Conservation (phyloP, 1,140 invertebrate species). For the Berghia stephanieae region DNA sequence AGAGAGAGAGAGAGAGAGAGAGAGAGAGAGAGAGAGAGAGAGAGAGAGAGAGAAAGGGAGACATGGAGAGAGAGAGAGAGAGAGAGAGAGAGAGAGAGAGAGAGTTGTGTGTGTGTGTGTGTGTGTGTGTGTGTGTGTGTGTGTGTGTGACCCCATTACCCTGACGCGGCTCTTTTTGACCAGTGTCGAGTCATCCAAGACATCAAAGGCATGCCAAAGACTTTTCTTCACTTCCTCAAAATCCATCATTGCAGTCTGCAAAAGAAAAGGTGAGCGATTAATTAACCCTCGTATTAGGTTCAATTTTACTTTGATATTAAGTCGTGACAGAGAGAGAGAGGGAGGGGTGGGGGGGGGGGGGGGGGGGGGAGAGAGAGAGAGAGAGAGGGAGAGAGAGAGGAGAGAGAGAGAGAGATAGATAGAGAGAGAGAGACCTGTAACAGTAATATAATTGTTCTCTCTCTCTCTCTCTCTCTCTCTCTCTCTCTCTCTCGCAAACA, state of each 20-base stretch:
- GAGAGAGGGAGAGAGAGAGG: background rate
- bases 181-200: conserved; percentile 19
- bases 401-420: too few relatives aligned
- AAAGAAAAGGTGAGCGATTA: background rate
- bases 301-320: background rate
- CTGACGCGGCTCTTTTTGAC: background rate
- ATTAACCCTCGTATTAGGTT: background rate
- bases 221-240: conserved; percentile 28
- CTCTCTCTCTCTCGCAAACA: too few relatives aligned
- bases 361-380: background rate
- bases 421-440: too few relatives aligned
- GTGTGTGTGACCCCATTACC: background rate
- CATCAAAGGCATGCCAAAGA: conserved; percentile 31
- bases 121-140: conserved; percentile 21
- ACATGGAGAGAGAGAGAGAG: too few relatives aligned
- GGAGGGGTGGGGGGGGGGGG: too few relatives aligned
- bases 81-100: too few relatives aligned
- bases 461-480: background rate
- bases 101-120: too few relatives aligned
- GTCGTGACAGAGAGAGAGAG: background rate
- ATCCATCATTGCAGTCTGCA: too few relatives aligned
- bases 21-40: too few relatives aligned
- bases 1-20: conserved; percentile 1
- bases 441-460: background rate
- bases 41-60: too few relatives aligned